Conservation (phyloP, 2,113 vertebrate species). For the Syngnathus scovelli region DNA sequence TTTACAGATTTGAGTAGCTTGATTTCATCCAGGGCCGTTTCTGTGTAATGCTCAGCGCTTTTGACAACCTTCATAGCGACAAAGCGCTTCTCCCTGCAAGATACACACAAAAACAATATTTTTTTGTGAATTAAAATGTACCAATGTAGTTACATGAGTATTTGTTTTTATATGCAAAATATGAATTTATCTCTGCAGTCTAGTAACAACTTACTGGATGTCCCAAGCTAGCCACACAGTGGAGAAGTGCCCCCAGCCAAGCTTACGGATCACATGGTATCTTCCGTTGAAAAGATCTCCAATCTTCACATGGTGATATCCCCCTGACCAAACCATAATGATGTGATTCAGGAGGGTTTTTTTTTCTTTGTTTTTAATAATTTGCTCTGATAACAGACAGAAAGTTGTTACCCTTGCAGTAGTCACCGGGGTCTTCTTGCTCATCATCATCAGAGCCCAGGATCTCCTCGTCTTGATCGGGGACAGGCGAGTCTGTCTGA, state of each 20-base stretch:
- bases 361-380: too few relatives aligned
- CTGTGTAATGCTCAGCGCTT: constrained; percentile 97
- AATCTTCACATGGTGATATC: constrained; percentile 95
- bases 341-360: background rate
- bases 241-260: constrained; percentile 98
- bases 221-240: constrained; percentile 99
- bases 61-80: constrained; percentile 99
- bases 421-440: constrained; percentile 96
- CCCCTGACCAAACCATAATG: constrained; percentile 66
- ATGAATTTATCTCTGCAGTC: background rate
- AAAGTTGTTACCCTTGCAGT: constrained; percentile 80
- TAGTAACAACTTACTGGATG: constrained; percentile 79
- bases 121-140: background rate
- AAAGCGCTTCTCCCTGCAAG: constrained; percentile 82
- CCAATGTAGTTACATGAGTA: background rate
- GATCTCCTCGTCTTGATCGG: constrained; percentile 93
- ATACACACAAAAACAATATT: background rate
- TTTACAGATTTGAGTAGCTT: constrained; percentile 90
- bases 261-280: constrained; percentile 94
- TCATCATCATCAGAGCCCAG: constrained; percentile 96
- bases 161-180: background rate
- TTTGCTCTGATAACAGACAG: background rate
- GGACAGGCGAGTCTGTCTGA: constrained; percentile 79
- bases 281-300: constrained; percentile 90
- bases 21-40: constrained; percentile 96